phyloP scores from a whole-genome alignment of 2,888 invertebrate genomes.

The Hylaea fasciaria region DNA sequence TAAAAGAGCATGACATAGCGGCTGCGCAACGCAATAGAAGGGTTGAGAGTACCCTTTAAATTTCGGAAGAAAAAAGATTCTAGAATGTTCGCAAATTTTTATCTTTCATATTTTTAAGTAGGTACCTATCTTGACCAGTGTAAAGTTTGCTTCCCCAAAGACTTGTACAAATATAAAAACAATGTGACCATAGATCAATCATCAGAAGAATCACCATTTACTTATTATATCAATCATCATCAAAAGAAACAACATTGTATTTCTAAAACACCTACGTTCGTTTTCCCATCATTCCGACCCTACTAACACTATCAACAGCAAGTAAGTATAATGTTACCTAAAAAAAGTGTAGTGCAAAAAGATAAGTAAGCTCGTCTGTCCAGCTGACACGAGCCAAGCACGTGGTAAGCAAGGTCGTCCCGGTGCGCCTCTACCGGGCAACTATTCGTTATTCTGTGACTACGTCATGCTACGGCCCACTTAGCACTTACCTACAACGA shows the following conservation, averaged over 20 bases:
- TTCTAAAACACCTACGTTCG: no score
- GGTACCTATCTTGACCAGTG: no score
- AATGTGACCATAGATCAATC: no score
- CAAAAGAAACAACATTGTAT: no score
- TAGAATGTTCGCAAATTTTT: conserved; percentile 1
- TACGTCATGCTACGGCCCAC: conserved; percentile 47
- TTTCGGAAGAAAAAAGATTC: not conserved
- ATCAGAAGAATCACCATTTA: no score
- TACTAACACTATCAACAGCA: not conserved
- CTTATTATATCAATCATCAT: no score
- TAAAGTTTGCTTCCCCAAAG: no score
- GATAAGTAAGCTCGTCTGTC: conserved; percentile 20
- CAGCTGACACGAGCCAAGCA: conserved; percentile 58
- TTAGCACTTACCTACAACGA: conserved; percentile 20
- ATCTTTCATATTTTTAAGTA: no score
- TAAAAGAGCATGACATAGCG: not conserved
- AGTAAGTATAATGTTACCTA: no score
- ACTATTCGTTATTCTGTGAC: conserved; percentile 11
- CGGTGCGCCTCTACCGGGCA: no score
- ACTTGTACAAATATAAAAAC: no score
- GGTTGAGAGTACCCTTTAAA: not conserved
- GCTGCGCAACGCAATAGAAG: not conserved
- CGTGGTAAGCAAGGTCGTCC: conserved; percentile 69
- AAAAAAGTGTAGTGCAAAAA: conserved; percentile 14
- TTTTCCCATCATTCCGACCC: no score